Evolutionary conservation across 2,113 vertebrate species (phyloP).

Genomic region (Talpa occidentalis): DNA sequence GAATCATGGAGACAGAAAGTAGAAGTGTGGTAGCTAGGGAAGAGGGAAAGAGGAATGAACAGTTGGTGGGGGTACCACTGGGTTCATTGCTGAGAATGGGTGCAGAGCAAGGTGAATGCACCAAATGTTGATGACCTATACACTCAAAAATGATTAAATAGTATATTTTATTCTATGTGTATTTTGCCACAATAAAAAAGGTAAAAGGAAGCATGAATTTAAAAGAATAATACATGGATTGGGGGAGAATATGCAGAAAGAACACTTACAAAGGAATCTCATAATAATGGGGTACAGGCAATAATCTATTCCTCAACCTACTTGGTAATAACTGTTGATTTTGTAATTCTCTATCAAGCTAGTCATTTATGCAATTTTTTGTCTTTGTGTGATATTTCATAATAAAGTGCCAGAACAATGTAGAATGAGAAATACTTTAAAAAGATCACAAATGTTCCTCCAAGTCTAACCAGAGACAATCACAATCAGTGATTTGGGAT

Average conservation of each 20-base stretch:
- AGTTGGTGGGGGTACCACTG: too few species aligned
- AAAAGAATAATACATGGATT: neutral
- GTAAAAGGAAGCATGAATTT: neutral
- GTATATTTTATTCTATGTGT: neutral
- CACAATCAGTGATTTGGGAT: neutral
- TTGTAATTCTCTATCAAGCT: neutral
- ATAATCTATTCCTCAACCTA: neutral
- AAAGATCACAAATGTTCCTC: neutral
- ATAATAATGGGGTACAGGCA: neutral
- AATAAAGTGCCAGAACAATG: neutral
- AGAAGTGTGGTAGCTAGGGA: neutral
- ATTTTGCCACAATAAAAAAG: slow-evolving; percentile 1
- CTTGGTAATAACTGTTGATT: neutral
- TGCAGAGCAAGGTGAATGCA: neutral
- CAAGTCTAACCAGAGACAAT: neutral
- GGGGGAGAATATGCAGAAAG: neutral
- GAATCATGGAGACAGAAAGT: neutral
- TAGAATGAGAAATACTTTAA: neutral
- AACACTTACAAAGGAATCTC: neutral
- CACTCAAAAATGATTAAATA: neutral
- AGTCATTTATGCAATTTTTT: neutral
- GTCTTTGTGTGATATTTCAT: slow-evolving; percentile 6
- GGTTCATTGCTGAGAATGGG: too few species aligned
- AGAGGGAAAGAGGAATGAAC: too few species aligned
- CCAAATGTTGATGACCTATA: neutral